Conservation (phyloP, 2,888 invertebrate species). For the Nephrotoma flavescens region DNA sequence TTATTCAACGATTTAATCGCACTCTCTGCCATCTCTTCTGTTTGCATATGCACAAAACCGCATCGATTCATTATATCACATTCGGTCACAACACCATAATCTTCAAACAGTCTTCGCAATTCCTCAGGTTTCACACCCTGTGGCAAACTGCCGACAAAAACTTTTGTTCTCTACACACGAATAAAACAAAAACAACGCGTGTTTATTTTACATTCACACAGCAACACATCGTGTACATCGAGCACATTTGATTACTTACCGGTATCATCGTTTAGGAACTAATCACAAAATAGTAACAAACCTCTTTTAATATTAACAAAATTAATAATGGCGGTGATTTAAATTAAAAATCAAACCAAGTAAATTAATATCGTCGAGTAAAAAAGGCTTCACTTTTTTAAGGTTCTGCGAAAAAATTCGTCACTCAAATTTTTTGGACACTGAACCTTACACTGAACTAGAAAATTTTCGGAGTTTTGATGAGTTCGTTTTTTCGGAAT, state of each 20-base stretch:
- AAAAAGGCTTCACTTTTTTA: neutral
- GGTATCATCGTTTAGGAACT: neutral
- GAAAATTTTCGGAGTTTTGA: neutral
- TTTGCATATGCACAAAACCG: conserved; percentile 85
- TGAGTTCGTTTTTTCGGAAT: neutral
- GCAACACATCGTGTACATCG: neutral
- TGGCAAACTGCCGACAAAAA: conserved; percentile 87
- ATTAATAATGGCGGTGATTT: neutral
- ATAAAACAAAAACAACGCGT: conserved; percentile 17
- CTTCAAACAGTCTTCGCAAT: conserved; percentile 65
- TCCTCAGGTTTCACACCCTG: conserved; percentile 73
- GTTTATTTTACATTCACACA: neutral
- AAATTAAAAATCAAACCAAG: neutral
- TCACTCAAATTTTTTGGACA: neutral
- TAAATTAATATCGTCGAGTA: neutral
- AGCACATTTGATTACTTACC: neutral
- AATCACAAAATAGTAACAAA: neutral
- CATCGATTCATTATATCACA: conserved; percentile 91
- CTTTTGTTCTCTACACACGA: conserved; percentile 52
- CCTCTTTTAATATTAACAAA: neutral
- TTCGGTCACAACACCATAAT: conserved; percentile 78
- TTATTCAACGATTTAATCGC: conserved; percentile 72
- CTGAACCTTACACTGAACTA: neutral
- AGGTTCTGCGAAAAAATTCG: neutral
- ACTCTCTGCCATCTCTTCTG: conserved; percentile 62